phyloP scores from a whole-genome alignment of 2,888 invertebrate genomes.

The Adelognathus sp. region DNA sequence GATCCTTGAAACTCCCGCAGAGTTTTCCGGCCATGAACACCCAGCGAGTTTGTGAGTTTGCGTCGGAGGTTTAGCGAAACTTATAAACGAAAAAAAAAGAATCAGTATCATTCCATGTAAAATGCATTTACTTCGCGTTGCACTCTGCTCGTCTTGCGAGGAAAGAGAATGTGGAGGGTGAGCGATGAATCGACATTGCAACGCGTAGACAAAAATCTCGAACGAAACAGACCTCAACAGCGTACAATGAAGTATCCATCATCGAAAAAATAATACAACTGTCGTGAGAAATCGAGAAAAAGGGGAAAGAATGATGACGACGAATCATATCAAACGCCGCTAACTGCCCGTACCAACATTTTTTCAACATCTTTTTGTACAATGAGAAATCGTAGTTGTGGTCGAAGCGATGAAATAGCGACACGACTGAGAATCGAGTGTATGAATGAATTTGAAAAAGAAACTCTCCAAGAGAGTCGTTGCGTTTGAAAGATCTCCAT shows the following conservation, averaged over 20 bases:
- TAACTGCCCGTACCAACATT: not conserved
- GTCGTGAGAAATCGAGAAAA: constrained; percentile 16
- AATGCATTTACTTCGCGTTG: constrained; percentile 73
- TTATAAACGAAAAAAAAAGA: not conserved
- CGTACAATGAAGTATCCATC: constrained; percentile 58
- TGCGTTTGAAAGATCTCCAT: constrained; percentile 5
- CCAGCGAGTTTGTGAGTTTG: constrained; percentile 31
- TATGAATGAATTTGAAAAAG: constrained; percentile 15
- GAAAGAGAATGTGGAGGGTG: not conserved
- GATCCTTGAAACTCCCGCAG: constrained; percentile 41
- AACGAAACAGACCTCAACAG: constrained; percentile 59
- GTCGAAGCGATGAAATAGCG: constrained; percentile 29
- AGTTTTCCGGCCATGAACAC: constrained; percentile 51
- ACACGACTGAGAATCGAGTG: constrained; percentile 48
- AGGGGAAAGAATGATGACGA: not conserved
- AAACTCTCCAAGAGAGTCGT: not conserved
- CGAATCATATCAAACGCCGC: constrained; percentile 44
- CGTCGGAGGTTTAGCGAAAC: not conserved
- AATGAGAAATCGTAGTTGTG: constrained; percentile 13
- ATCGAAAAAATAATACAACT: constrained; percentile 44
- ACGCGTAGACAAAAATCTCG: not conserved
- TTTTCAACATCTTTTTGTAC: constrained; percentile 53
- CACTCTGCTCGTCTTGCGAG: constrained; percentile 42
- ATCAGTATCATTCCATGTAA: constrained; percentile 74
- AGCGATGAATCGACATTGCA: constrained; percentile 10